These are phyloP conservation scores for Drosophila affinis DNA, from an alignment of 2,888 invertebrate genomes.

Conservation along the genomic window DNA sequence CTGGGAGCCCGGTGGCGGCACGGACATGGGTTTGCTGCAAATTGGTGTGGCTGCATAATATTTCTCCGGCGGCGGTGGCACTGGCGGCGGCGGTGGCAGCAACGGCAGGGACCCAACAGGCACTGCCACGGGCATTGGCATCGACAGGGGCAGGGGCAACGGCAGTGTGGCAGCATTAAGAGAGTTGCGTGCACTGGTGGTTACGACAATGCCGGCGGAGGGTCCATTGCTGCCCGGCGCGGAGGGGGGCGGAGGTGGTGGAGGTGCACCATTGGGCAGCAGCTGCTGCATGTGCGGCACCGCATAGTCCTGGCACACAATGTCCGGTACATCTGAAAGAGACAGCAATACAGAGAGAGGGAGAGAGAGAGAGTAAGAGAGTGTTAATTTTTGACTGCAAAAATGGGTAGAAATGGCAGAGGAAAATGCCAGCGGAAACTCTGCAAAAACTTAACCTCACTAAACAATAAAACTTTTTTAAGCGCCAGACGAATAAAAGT, in stretches of 20 bases:
- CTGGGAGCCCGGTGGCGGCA: slow-evolving; percentile 73
- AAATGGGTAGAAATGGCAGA: slow-evolving; percentile 31
- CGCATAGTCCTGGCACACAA: slow-evolving; percentile 87
- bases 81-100: slow-evolving; percentile 84
- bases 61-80: slow-evolving; percentile 88
- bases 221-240: slow-evolving; percentile 1
- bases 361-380: slow-evolving; percentile 14
- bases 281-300: slow-evolving; percentile 86
- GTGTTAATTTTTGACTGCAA: slow-evolving; percentile 64
- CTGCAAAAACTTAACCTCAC: slow-evolving; percentile 25
- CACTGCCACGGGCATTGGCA: slow-evolving; percentile 50
- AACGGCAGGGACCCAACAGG: slow-evolving; percentile 77
- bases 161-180: slow-evolving; percentile 80
- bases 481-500: slow-evolving; percentile 21
- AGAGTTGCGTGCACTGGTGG: slow-evolving; percentile 81
- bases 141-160: slow-evolving; percentile 47
- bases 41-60: slow-evolving; percentile 90
- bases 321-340: slow-evolving; percentile 86
- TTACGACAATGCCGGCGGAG: slow-evolving; percentile 21
- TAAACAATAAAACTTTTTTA: slow-evolving; percentile 27
- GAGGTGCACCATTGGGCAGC: slow-evolving; percentile 76
- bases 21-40: slow-evolving; percentile 84
- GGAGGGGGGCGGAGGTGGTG: slow-evolving; percentile 16
- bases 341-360: slow-evolving; percentile 12
- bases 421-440: slow-evolving; percentile 1